Evolutionary conservation across 2,888 invertebrate species (phyloP).

Genomic region (Sericinus montela): DNA sequence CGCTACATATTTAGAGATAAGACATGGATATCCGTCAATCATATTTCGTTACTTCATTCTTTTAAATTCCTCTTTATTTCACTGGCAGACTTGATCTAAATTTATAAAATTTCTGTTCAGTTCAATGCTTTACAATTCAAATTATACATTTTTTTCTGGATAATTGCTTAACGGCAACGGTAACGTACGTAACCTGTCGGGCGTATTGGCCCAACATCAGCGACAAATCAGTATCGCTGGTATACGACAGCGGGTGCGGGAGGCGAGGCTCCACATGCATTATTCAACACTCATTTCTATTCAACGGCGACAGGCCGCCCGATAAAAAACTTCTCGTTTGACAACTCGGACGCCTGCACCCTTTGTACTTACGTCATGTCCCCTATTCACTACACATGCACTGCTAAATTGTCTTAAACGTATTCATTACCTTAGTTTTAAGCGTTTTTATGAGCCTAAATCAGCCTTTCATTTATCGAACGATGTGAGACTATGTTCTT

Average conservation of each 20-base stretch:
- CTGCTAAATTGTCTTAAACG: constrained; percentile 34
- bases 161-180: constrained; percentile 24
- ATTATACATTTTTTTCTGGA: too few relatives aligned
- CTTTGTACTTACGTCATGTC: constrained; percentile 71
- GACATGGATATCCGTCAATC: too few relatives aligned
- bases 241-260: constrained; percentile 28
- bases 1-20: too few relatives aligned
- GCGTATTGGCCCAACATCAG: constrained; percentile 32
- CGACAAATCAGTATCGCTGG: constrained; percentile 57
- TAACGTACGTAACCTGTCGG: constrained; percentile 31
- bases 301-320: constrained; percentile 70
- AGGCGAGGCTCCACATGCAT: constrained; percentile 58
- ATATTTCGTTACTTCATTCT: too few relatives aligned
- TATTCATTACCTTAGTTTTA: constrained; percentile 48
- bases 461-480: constrained; percentile 12
- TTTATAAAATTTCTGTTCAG: too few relatives aligned
- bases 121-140: too few relatives aligned
- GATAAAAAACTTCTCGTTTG: constrained; percentile 79
- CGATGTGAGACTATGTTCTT: neutral
- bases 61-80: too few relatives aligned
- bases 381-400: constrained; percentile 38
- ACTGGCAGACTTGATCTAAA: too few relatives aligned
- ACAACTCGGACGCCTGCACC: constrained; percentile 75
- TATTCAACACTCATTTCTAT: constrained; percentile 77
- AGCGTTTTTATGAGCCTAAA: constrained; percentile 32